Evolutionary conservation across 1,140 invertebrate species (phyloP).

Genomic region (Sinonovacula constricta): DNA sequence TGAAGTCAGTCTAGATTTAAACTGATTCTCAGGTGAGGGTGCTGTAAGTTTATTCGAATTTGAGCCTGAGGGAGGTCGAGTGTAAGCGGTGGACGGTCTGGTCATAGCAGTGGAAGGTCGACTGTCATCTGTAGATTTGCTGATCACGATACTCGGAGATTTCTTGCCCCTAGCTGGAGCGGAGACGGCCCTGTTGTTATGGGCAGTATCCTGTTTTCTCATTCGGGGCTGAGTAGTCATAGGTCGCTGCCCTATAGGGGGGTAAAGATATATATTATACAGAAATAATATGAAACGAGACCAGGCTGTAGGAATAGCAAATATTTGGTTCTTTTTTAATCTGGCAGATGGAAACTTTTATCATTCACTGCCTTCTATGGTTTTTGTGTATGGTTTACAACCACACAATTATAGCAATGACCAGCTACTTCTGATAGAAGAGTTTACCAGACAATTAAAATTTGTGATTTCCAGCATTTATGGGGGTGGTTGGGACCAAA

Average conservation of each 20-base stretch:
- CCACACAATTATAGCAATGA: too few species aligned
- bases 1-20: conserved; percentile 54
- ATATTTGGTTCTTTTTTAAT: too few species aligned
- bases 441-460: too few species aligned
- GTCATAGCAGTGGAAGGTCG: conserved; percentile 54
- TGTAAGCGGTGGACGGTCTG: conserved; percentile 44
- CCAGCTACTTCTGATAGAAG: too few species aligned
- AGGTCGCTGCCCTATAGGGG: conserved; percentile 42
- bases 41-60: conserved; percentile 45
- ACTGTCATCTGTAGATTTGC: conserved; percentile 51
- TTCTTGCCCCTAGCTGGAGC: conserved; percentile 53
- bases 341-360: too few species aligned
- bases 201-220: conserved; percentile 28
- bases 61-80: conserved; percentile 46
- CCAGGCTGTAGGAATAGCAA: too few species aligned
- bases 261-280: neutral
- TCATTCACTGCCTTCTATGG: too few species aligned
- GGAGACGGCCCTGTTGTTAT: conserved; percentile 46
- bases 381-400: too few species aligned
- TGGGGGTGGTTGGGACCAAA: too few species aligned
- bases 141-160: conserved; percentile 58
- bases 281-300: too few species aligned
- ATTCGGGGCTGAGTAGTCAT: conserved; percentile 49
- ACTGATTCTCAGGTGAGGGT: conserved; percentile 54
- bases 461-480: too few species aligned